Evolutionary conservation across 2,888 invertebrate genomes (phyloP).

Genomic region (Rotaria socialis): DNA sequence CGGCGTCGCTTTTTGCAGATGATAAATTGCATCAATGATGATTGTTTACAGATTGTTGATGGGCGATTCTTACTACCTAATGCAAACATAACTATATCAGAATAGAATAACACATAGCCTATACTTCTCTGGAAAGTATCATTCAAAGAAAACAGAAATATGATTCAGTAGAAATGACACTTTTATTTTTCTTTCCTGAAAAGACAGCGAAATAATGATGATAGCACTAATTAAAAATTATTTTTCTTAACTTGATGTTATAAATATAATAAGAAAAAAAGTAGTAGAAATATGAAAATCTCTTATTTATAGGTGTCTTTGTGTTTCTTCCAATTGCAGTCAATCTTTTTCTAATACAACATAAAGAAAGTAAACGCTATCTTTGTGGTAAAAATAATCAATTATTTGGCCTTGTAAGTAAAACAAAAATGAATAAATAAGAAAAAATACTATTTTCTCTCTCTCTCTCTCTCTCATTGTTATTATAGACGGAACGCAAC

Average conservation of each 20-base stretch:
- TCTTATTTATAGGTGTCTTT: not conserved
- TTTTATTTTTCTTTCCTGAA: not conserved
- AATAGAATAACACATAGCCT: not conserved
- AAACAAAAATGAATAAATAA: not conserved
- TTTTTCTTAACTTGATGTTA: too few relatives aligned
- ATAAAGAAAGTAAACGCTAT: conserved; percentile 25
- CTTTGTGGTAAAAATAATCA: not conserved
- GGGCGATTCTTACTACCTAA: not conserved
- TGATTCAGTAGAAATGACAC: not conserved
- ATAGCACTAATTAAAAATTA: not conserved
- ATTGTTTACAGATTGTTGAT: conserved; percentile 4
- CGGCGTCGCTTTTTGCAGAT: not conserved
- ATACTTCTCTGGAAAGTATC: not conserved
- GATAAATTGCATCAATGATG: conserved; percentile 4
- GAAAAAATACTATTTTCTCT: too few relatives aligned
- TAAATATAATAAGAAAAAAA: too few relatives aligned
- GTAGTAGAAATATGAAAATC: too few relatives aligned
- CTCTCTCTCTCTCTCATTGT: not conserved
- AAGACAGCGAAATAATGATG: not conserved
- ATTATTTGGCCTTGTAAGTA: conserved; percentile 25
- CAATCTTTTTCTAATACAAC: conserved; percentile 20
- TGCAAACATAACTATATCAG: not conserved
- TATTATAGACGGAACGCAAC: not conserved
- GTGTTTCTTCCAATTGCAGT: conserved; percentile 34
- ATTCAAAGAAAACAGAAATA: not conserved